Base-by-base conservation (phyloP, 2,113 vertebrate species). In the Corvus moneduloides region DNA sequence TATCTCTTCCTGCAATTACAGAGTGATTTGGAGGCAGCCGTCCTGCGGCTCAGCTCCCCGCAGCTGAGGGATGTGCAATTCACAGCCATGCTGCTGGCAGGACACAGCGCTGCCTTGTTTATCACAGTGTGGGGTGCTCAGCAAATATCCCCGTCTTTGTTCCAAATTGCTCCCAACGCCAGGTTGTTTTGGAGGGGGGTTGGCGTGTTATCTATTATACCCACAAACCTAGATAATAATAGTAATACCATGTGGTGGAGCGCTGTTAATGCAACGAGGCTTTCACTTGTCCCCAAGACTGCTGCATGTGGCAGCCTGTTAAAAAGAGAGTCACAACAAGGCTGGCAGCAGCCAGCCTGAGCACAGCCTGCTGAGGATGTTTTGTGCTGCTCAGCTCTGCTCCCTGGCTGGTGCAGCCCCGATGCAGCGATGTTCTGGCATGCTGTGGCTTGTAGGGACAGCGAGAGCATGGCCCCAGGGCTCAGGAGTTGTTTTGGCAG, bases 361-460 rank as follows among this genome's bases (percentile, higher is more conserved):
- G 77, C 69, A 10, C 39, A 13, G 28, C 41, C 87, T 27, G 3
- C 54, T 0, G 0, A 66, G 87, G 87, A 59, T 78, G 80, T 74
- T 94, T 72, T 80, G 72, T 32, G 1, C 83, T 32, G 41, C 80
- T 46, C 54, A 74, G 76, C 76, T 68, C 41, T 77, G 83, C 76
- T 71, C 37, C 43, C 55, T 77, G 94, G 76, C 91, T 61, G 79
- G 8, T 8, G 54, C 74, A 67, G 71, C 75, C 85, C 5, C 1
- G 39, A 12, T 9, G 32, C 1, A 1, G 71, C 1, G 0, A n/a
- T 1, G 10, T 73, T 44, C 83, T 17, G 5, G 41, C 13, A 0
- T 58, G 91, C 51, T 62, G 87, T 14, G 72, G 68, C 91, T 80
- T 59, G 72, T 3, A 69, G 87, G 64, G 52, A 77, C 89, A 58